phyloP scores from a whole-genome alignment of 2,113 vertebrate species.

The Oreochromis tanganicae region DNA sequence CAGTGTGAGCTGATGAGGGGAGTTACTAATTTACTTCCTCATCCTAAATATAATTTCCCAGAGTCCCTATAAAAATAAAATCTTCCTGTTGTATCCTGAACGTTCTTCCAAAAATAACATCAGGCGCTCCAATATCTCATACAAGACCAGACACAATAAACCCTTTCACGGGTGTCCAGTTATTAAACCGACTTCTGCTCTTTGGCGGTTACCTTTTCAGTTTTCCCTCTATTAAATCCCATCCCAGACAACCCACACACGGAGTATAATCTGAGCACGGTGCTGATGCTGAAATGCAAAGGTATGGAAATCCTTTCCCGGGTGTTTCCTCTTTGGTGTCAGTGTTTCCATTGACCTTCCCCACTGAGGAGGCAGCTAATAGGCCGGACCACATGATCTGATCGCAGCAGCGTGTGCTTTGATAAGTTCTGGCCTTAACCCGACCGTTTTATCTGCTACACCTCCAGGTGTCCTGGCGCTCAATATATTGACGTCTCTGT shows the following conservation, averaged over 20 bases:
- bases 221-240: not conserved
- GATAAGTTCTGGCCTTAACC: constrained; percentile 27
- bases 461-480: not conserved
- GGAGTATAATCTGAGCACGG: not conserved
- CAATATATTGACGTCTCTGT: constrained; percentile 12
- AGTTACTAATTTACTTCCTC: not conserved
- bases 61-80: not conserved
- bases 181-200: not conserved
- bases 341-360: not conserved
- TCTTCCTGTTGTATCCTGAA: not conserved
- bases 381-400: not conserved
- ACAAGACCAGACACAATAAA: not conserved
- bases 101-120: not conserved
- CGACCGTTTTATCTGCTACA: constrained; percentile 16
- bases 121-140: not conserved
- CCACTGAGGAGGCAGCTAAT: not conserved
- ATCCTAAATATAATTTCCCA: not conserved
- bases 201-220: not conserved
- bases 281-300: not conserved
- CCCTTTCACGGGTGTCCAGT: not conserved
- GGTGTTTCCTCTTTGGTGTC: not conserved
- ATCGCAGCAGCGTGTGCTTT: constrained; percentile 9
- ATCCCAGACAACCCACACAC: not conserved
- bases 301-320: not conserved
- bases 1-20: not conserved